Base-by-base conservation (phyloP, 2,888 invertebrate species). In the Cephus pygmeus region DNA sequence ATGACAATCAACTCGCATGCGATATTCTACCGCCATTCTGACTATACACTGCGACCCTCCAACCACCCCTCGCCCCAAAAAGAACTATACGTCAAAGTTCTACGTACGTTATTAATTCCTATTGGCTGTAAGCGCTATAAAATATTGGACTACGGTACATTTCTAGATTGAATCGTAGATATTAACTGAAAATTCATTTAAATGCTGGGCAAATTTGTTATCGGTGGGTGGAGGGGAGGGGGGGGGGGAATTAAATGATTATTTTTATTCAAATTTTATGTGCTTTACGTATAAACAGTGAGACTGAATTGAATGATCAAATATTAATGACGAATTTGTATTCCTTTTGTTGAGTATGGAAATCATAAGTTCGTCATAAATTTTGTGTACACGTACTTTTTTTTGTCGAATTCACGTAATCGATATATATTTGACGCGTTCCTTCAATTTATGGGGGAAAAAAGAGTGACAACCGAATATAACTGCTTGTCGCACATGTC, bases 111-210 rank as follows among this genome's bases (percentile, higher is more conserved):
- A 87, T 87, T 86, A 87, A 88, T 88, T 86, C 79, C 79, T 78
- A 81, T 84, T 69, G 73, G 34, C 31, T 78, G 73, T 69, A 71
- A 73, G 35, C 12, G 36, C 75, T 73, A 75, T 35, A 69, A 71
- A 77, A 56, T 69, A 71, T 71, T 71, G 71, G 11, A 6, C 23
- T 56, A 56, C 12, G 33, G 31, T 71, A 56, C 81, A 82, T 85
- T 85, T 83, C 82, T 80, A 86, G 83, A 87, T 86, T 84, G 84
- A 86, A 88, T 84, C 77, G 85, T 80, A 77, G 85, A 87, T 87
- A 84, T 88, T 83, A 81, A 82, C 84, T 83, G 84, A 87, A 88
- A 88, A 87, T 87, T 85, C 84, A 88, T 87, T 56, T 56, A 56
- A 56, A 23, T 15, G 23, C 23, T 56, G 56, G 23, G 56, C 1